Evolutionary conservation across 2,797 vertebrate species (phyloP), one percentile per base, ranked within the genome.

Genomic region (Ptychadena robeensis): DNA sequence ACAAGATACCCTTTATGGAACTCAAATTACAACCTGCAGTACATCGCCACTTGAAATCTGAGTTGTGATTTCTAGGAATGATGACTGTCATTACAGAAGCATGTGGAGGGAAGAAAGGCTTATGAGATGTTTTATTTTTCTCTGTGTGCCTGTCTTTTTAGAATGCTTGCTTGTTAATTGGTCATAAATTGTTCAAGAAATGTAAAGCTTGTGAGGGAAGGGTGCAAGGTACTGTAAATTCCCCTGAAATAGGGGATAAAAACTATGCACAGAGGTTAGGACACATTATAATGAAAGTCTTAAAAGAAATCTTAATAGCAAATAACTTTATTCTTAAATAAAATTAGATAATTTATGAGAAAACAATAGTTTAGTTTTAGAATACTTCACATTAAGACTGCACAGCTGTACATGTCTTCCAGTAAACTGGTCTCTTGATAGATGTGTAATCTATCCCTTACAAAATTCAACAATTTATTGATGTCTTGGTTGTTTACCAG

Each of bases 71-170:
- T 66, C 14, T 40, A 18, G 25, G 48, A 35, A 34, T 81, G 40
- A 8, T 44, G 79, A 31, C 70, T 30, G 67, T 77, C 15, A 27
- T 64, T 25, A 65, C 14, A 38, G 74, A 59, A 72, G 74, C 59
- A 83, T 83, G 74, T 32, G 38, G 11, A 71, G 40, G 59, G 74
- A 59, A 66, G 66, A 28, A 53, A 25, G 63, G 37, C 40, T 48
- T 38, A n/a, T 72, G 61, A 72, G 28, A 14, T 44, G 4, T 59
- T 77, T 63, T 38, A 9, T 48, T 40, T 78, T n/a, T 78, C 31
- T 61, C 15, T 78, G 81, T 48, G 81, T 73, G 81, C 59, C 68
- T 66, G 74, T 68, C 74, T 83, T 78, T 78, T 65, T 72, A 37
- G 66, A 53, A 28, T 78, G 74, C 74, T 72, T 72, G 74, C 37